Evolutionary conservation across 2,888 invertebrate species (phyloP), one percentile per base, ranked within the genome.

Genomic region (Hipparchia sbordonii): DNA sequence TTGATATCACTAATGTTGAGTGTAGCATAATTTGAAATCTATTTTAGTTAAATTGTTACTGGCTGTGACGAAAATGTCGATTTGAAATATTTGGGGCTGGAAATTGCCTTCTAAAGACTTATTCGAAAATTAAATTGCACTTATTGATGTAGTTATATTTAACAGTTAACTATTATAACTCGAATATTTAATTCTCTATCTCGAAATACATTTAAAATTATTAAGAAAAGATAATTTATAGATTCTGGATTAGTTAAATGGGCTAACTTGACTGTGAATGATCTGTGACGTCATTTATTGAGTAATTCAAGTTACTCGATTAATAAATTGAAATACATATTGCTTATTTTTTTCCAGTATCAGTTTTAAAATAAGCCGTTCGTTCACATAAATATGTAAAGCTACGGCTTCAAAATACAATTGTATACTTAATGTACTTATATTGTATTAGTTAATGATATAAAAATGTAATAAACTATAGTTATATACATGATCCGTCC

Each of bases 401-500:
- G 56, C 56, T 2, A 9, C 13, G 12, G 52, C 63, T 65, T 62
- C 46, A 71, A 39, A 59, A 39, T 51, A 52, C 51, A 65, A 71
- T 57, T 57, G 33, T 70, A 70, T 67, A 70, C 56, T 67, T 45
- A 13, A 52, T 52, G 57, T 74, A 60, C 54, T 72, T 59, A 70
- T 48, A 51, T 33, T 74, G 62, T 60, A 66, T 57, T 70, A 74
- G 72, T 39, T 74, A 74, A 76, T 68, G 10, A 65, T 67, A 73
- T 69, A 61, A 10, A 65, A 70, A 73, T 69, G 66, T 72, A 71
- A 66, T 70, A 66, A 57, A 57, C 57, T 69, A 72, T 73, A 76
- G 68, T 76, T 73, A 74, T 74, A 39, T 39, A 84, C 78, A 82
- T 80, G 79, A 82, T 90, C 92, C 93, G 93, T 93, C 93, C 93